A percentile compares a stretch with the other conserved stretches of the same genome.
Conservation (phyloP, 2,888 invertebrate species). For the Drosophila bunnanda region DNA sequence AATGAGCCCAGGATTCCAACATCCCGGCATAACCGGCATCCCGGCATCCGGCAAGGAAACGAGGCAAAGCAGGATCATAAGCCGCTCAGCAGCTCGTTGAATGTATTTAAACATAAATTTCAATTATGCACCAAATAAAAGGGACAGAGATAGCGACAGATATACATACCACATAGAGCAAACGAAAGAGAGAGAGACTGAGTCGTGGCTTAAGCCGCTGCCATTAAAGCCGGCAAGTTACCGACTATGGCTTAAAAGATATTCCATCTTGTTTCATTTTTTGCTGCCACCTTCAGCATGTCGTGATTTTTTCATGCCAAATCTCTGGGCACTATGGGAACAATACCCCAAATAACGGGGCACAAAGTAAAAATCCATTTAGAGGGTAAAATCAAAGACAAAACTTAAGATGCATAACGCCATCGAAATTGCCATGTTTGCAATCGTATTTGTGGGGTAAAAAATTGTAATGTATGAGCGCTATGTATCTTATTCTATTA, state of each 20-base stretch:
- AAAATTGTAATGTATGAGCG: not conserved
- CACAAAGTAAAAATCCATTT: not conserved
- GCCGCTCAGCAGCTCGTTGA: slow-evolving; percentile 66
- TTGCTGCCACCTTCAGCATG: slow-evolving; percentile 19
- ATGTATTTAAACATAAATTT: slow-evolving; percentile 72
- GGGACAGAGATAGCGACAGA: slow-evolving; percentile 22
- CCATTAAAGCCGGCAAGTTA: slow-evolving; percentile 66
- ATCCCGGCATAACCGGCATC: slow-evolving; percentile 5
- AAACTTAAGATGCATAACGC: not conserved
- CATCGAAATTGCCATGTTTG: not conserved
- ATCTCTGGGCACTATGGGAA: not conserved
- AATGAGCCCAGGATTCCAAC: slow-evolving; percentile 20
- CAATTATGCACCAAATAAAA: slow-evolving; percentile 69
- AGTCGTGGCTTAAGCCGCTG: slow-evolving; percentile 51
- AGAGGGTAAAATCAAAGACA: not conserved
- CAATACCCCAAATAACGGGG: not conserved
- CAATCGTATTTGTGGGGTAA: not conserved
- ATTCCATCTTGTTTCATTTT: slow-evolving; percentile 56
- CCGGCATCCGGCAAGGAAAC: slow-evolving; percentile 19
- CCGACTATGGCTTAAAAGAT: slow-evolving; percentile 60
- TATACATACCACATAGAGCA: not conserved
- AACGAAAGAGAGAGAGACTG: not conserved
- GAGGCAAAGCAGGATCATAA: slow-evolving; percentile 57
- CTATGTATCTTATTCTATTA: no score
- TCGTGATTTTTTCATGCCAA: slow-evolving; percentile 14